Evolutionary conservation across 2,888 invertebrate species (phyloP).

Genomic region (Cryptops parisi): DNA sequence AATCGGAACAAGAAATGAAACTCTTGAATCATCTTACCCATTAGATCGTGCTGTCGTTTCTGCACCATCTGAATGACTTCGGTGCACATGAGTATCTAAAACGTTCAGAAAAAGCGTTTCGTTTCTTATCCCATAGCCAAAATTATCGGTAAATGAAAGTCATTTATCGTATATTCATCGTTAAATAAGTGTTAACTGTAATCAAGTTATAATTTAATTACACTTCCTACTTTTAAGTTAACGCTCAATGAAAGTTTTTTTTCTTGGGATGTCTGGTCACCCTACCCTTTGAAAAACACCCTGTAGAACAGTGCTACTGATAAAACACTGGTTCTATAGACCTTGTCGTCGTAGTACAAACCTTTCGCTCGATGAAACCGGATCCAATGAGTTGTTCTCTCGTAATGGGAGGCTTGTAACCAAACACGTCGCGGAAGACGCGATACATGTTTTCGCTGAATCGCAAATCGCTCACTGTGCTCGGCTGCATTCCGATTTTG

Average conservation of each 20-base stretch:
- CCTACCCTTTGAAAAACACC: too few relatives aligned
- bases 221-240: too few relatives aligned
- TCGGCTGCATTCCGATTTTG: slow-evolving; percentile 3
- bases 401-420: slow-evolving; percentile 13
- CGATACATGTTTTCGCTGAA: slow-evolving; percentile 9
- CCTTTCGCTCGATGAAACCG: slow-evolving; percentile 15
- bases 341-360: not conserved
- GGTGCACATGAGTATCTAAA: slow-evolving; percentile 7
- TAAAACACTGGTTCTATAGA: not conserved
- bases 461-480: not conserved
- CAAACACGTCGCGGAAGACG: slow-evolving; percentile 12
- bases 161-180: too few relatives aligned
- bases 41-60: not conserved
- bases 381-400: slow-evolving; percentile 10
- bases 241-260: too few relatives aligned
- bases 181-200: too few relatives aligned
- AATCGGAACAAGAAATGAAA: too few relatives aligned
- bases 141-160: too few relatives aligned
- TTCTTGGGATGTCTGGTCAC: too few relatives aligned
- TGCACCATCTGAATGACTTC: slow-evolving; percentile 11
- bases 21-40: too few relatives aligned
- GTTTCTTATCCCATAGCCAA: too few relatives aligned
- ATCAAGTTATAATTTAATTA: too few relatives aligned
- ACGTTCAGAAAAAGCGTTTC: not conserved
- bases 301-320: too few relatives aligned